phyloP scores from a whole-genome alignment of 2,888 invertebrate species.

The Geotrupes spiniger region DNA sequence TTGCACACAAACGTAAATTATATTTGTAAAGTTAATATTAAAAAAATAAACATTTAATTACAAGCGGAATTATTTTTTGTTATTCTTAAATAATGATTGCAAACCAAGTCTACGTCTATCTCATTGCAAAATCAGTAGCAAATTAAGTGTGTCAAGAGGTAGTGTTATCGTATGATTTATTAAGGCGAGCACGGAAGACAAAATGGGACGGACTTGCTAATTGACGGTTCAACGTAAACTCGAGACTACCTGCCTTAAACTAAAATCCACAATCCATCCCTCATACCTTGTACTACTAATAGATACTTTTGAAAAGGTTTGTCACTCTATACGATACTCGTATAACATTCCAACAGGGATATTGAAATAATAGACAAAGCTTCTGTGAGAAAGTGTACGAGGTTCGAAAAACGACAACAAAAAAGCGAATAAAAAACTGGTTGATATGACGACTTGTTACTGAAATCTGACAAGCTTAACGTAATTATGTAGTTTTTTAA shows the following conservation, averaged over 20 bases:
- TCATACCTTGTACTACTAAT: constrained; percentile 12
- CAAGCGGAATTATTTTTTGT: no score
- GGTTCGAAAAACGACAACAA: background rate
- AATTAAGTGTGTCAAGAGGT: no score
- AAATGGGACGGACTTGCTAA: constrained; percentile 1
- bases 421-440: constrained; percentile 1
- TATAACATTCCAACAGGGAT: constrained; percentile 16
- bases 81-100: no score
- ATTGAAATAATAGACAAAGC: constrained; percentile 15
- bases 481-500: background rate
- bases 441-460: constrained; percentile 1
- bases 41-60: no score
- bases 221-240: background rate
- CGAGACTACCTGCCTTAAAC: background rate
- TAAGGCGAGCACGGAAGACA: background rate
- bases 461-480: background rate
- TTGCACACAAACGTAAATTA: no score
- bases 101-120: no score
- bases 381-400: constrained; percentile 10
- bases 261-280: constrained; percentile 11
- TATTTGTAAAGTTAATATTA: no score
- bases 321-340: constrained; percentile 12
- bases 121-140: no score
- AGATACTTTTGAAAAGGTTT: constrained; percentile 15
- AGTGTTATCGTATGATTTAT: background rate